Percentiles rank a stretch among this genome's conserved stretches.
Evolutionary conservation across 2,888 invertebrate genomes (phyloP).

Genomic region (Melieria omissa): DNA sequence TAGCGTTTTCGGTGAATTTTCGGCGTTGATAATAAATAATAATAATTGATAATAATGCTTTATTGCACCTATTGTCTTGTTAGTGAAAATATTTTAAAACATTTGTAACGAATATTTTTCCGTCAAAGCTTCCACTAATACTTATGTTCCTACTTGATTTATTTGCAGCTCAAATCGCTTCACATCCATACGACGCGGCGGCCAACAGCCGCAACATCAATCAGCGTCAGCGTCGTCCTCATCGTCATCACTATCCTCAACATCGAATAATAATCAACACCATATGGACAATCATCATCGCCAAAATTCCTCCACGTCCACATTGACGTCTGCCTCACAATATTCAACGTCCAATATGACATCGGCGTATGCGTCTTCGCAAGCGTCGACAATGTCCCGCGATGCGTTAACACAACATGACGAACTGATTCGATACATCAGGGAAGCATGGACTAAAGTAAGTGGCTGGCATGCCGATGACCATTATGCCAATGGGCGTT

Average conservation of each 20-base stretch:
- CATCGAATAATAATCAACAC: slow-evolving; percentile 52
- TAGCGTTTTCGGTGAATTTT: no score
- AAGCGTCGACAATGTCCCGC: slow-evolving; percentile 49
- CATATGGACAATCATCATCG: slow-evolving; percentile 52
- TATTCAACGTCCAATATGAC: slow-evolving; percentile 52
- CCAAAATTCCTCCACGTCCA: slow-evolving; percentile 48
- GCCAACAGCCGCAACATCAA: slow-evolving; percentile 52
- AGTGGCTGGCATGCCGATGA: slow-evolving; percentile 32
- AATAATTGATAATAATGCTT: no score
- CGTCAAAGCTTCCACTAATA: no score
- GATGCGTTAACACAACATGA: slow-evolving; percentile 71
- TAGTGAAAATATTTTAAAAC: no score
- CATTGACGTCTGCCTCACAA: slow-evolving; percentile 43
- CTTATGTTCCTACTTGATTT: not conserved
- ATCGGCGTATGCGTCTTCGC: slow-evolving; percentile 46
- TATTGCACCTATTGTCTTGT: no score
- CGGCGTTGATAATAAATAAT: no score
- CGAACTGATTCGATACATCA: slow-evolving; percentile 82
- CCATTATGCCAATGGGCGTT: no score
- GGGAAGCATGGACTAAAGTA: slow-evolving; percentile 81
- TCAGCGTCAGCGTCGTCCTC: slow-evolving; percentile 49
- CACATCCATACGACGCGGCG: slow-evolving; percentile 63
- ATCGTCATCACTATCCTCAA: slow-evolving; percentile 49
- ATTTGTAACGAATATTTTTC: no score
- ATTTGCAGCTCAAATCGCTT: slow-evolving; percentile 55